Evolutionary conservation across 2,888 invertebrate genomes (phyloP).

Genomic region (Idaea biselata): DNA sequence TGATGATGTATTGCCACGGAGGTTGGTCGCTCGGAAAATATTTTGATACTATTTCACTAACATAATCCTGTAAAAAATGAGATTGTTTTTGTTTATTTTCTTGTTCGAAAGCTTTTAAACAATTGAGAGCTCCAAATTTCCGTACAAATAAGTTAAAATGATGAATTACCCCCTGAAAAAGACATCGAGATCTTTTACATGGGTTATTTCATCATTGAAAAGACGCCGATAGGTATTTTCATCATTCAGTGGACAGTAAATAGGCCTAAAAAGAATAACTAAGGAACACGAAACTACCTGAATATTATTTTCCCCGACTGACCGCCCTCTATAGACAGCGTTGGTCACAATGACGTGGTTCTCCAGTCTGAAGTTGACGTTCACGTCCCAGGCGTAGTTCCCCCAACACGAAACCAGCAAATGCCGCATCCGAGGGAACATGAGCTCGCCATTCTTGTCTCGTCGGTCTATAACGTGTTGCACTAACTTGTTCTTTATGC

Average conservation of each 20-base stretch:
- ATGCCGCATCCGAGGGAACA: slow-evolving; percentile 85
- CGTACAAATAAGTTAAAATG: no score
- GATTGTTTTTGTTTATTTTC: not conserved
- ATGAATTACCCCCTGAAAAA: no score
- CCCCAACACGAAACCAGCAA: slow-evolving; percentile 87
- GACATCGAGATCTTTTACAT: no score
- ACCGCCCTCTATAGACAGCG: slow-evolving; percentile 84
- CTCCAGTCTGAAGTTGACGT: slow-evolving; percentile 82
- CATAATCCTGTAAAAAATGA: slow-evolving; percentile 82
- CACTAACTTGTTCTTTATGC: slow-evolving; percentile 70
- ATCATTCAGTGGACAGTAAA: no score
- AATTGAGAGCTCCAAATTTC: not conserved
- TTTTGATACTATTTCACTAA: slow-evolving; percentile 89
- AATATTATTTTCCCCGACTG: slow-evolving; percentile 86
- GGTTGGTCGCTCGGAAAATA: slow-evolving; percentile 86
- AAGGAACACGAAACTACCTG: slow-evolving; percentile 83
- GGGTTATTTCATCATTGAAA: no score
- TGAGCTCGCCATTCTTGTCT: slow-evolving; percentile 79
- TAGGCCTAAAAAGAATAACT: not conserved
- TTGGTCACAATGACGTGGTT: slow-evolving; percentile 85
- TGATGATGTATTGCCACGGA: slow-evolving; percentile 90
- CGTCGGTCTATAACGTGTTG: slow-evolving; percentile 76
- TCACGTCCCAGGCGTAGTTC: slow-evolving; percentile 87
- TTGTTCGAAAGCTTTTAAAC: not conserved
- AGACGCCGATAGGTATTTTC: no score